These are phyloP conservation scores for Premnoplex brunnescens DNA, from an alignment of 2,797 vertebrate species.

Conservation along the genomic window DNA sequence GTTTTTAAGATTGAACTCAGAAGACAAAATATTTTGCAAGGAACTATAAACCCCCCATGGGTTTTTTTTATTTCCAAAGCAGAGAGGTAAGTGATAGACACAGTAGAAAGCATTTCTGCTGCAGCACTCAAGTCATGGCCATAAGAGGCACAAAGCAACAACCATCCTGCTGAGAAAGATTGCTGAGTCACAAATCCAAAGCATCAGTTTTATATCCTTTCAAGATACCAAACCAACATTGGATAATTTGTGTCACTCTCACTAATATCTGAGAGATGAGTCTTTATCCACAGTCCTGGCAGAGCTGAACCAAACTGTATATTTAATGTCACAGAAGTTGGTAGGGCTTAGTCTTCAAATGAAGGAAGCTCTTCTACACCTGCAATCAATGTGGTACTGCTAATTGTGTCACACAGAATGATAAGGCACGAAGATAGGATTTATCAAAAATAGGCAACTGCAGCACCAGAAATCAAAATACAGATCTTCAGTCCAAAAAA, in stretches of 20 bases:
- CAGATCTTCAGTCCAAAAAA: background rate
- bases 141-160: background rate
- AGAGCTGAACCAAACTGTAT: background rate
- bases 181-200: background rate
- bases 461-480: background rate
- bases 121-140: background rate
- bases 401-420: background rate
- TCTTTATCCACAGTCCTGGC: background rate
- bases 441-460: background rate
- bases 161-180: background rate
- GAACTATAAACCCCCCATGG: fast-evolving
- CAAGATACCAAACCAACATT: background rate
- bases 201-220: background rate
- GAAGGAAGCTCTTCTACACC: background rate
- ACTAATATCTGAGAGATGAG: background rate
- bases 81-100: background rate
- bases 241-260: background rate
- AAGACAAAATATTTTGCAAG: background rate
- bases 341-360: background rate
- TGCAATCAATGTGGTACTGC: background rate
- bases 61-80: background rate
- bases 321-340: background rate
- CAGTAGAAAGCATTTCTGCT: background rate
- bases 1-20: background rate
- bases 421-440: background rate